A percentile compares a stretch with the other conserved stretches of the same genome.
These are phyloP conservation scores for Stictocephala bisonia DNA, from an alignment of 2,888 invertebrate genomes.

Conservation along the genomic window DNA sequence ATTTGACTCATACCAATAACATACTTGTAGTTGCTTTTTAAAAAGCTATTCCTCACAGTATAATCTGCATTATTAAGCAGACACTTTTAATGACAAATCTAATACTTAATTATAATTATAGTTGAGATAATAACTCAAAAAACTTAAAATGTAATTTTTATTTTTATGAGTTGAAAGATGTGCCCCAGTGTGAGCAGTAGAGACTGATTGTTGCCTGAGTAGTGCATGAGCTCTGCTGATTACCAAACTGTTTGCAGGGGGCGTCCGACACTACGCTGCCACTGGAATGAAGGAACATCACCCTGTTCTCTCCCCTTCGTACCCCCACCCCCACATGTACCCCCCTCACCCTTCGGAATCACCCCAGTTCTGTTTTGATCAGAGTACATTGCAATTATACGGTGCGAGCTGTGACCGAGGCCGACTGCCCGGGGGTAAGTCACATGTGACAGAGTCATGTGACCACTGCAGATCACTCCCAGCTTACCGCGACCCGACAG, in stretches of 20 bases:
- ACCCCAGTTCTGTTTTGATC: constrained; percentile 72
- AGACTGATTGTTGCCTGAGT: constrained; percentile 32
- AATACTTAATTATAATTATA: no score
- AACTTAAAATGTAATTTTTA: no score
- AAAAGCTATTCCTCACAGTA: no score
- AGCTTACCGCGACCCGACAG: constrained; percentile 19
- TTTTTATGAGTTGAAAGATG: no score
- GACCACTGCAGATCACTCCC: constrained; percentile 54
- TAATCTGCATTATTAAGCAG: no score
- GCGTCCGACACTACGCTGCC: constrained; percentile 51
- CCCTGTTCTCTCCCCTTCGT: constrained; percentile 59
- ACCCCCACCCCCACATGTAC: constrained; percentile 68
- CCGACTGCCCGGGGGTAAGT: constrained; percentile 68
- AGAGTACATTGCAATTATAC: constrained; percentile 66
- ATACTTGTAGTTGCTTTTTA: no score
- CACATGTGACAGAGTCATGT: constrained; percentile 54
- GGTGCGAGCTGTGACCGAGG: constrained; percentile 59
- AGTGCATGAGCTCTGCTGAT: constrained; percentile 16
- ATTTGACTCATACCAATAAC: no score
- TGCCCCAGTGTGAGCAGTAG: no score
- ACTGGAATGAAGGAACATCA: constrained; percentile 65
- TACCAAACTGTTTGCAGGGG: constrained; percentile 42
- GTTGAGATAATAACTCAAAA: no score
- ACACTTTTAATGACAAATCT: no score
- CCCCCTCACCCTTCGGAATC: constrained; percentile 62